Percentiles rank a stretch among this genome's conserved stretches.
These are phyloP conservation scores for Rutilus rutilus DNA, from an alignment of 2,113 vertebrate genomes.

Conservation along the genomic window DNA sequence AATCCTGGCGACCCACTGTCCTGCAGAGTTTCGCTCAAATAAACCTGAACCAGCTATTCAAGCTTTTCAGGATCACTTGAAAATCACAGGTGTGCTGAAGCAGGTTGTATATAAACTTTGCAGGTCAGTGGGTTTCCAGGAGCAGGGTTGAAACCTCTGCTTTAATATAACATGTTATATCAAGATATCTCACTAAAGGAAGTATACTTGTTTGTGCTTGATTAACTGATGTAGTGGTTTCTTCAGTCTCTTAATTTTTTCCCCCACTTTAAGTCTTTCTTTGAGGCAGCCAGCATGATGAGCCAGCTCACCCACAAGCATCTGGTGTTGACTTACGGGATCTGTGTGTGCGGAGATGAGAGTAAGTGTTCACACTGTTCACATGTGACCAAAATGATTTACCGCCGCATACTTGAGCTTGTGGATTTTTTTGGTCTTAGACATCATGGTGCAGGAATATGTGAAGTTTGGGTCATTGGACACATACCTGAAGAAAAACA, in stretches of 20 bases:
- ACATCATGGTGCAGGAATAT: conserved; percentile 97
- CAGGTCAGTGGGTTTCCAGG: no score
- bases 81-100: no score
- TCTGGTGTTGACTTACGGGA: conserved; percentile 91
- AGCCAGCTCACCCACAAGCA: conserved; percentile 97
- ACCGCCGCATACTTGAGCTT: neutral
- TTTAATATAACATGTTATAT: neutral
- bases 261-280: conserved; percentile 84
- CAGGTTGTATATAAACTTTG: no score
- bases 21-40: no score
- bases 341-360: conserved; percentile 94
- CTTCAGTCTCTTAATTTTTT: neutral
- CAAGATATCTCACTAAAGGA: neutral
- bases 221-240: neutral
- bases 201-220: neutral
- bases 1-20: no score
- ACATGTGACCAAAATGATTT: neutral
- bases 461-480: conserved; percentile 96
- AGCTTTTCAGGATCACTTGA: no score
- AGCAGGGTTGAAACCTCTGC: no score
- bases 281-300: conserved; percentile 99
- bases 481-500: conserved; percentile 94
- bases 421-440: conserved; percentile 66
- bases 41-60: no score
- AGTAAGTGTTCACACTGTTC: conserved; percentile 81